Conservation (phyloP, 2,113 vertebrate species). For the Nannospalax galili region DNA sequence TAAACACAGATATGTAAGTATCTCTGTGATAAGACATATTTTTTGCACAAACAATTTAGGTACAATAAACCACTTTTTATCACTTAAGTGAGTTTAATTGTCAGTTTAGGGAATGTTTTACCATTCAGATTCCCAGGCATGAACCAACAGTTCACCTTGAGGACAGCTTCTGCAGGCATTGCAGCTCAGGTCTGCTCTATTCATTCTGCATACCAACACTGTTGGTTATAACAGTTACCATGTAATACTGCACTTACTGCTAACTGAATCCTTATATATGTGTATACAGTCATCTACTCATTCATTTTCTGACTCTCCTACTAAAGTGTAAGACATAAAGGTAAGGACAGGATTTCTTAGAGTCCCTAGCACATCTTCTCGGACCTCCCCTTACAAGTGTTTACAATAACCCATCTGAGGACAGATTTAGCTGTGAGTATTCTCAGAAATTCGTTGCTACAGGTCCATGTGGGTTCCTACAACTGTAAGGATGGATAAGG, state of each 20-base stretch:
- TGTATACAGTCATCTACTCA: background rate
- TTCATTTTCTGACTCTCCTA: background rate
- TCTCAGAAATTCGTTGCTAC: background rate
- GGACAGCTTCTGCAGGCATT: background rate
- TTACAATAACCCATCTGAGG: background rate
- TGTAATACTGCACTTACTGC: background rate
- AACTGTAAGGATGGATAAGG: background rate
- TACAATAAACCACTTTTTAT: background rate
- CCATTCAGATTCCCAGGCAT: background rate
- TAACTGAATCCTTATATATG: background rate
- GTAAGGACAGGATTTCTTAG: background rate
- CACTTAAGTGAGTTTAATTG: background rate
- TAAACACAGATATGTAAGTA: background rate
- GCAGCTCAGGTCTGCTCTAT: background rate
- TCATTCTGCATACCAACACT: background rate
- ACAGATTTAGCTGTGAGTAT: background rate
- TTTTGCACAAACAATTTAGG: background rate
- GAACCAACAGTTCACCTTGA: background rate
- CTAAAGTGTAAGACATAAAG: background rate
- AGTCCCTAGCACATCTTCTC: background rate
- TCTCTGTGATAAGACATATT: background rate
- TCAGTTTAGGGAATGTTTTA: background rate
- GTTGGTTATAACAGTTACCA: background rate
- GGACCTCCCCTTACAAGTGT: fast-evolving
- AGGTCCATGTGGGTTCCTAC: no score